phyloP scores from a whole-genome alignment of 1,140 invertebrate species.

The Pantala flavescens region DNA sequence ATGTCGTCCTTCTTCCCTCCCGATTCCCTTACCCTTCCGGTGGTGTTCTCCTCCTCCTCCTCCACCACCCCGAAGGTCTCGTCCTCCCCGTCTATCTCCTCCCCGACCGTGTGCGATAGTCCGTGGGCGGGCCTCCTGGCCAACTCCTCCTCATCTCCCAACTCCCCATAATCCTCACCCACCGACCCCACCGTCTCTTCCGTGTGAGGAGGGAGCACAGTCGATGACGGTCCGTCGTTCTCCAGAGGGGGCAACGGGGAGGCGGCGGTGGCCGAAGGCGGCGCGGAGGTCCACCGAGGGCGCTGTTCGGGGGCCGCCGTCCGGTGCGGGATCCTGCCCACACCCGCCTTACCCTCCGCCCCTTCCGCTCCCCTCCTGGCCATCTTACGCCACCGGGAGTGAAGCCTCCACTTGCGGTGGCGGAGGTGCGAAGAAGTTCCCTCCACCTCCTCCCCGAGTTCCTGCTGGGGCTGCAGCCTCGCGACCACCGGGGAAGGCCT shows the following conservation, averaged over 20 bases:
- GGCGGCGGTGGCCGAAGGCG: neutral
- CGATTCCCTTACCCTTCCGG: neutral
- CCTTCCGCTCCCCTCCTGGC: neutral
- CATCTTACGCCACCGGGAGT: neutral
- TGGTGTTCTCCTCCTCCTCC: neutral
- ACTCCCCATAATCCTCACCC: neutral
- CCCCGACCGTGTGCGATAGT: neutral
- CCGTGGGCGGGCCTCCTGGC: neutral
- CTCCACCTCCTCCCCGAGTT: neutral
- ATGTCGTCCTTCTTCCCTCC: conserved; percentile 48
- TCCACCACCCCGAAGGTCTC: neutral
- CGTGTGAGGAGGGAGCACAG: neutral
- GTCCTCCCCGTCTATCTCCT: neutral
- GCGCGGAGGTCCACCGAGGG: neutral
- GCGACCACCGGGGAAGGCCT: neutral
- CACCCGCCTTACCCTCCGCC: neutral
- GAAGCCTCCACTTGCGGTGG: neutral
- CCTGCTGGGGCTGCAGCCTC: neutral
- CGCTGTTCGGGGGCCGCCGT: neutral
- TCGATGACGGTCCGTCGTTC: neutral
- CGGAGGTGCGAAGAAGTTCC: neutral
- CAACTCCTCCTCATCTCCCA: neutral
- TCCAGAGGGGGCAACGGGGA: neutral
- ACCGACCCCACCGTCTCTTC: neutral
- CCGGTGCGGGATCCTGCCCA: neutral